A percentile compares a stretch with the other conserved stretches of the same genome.
These are phyloP conservation scores for Papilio dardanus DNA, from an alignment of 1,140 invertebrate species.

Conservation along the genomic window DNA sequence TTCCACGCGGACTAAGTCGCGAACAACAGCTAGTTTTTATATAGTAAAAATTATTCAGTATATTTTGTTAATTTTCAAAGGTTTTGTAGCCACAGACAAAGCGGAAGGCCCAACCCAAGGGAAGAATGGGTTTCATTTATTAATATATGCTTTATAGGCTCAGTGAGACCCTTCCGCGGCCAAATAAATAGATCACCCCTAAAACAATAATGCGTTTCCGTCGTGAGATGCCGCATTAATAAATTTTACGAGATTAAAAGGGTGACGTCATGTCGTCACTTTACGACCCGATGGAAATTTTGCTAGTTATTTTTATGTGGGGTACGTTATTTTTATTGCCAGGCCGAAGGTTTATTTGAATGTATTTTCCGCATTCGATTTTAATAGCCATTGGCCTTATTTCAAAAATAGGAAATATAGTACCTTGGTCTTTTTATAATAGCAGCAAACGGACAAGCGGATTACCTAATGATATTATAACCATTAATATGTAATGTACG, in stretches of 20 bases:
- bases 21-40: neutral
- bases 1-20: too few relatives aligned
- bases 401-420: slow-evolving; percentile 7
- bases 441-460: neutral
- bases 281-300: slow-evolving; percentile 37
- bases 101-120: neutral
- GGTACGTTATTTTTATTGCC: slow-evolving; percentile 36
- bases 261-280: slow-evolving; percentile 30
- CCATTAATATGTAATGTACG: neutral
- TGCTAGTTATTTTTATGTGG: slow-evolving; percentile 38
- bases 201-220: slow-evolving; percentile 34
- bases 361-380: slow-evolving; percentile 32
- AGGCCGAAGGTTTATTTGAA: slow-evolving; percentile 29
- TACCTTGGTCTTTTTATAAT: neutral
- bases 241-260: slow-evolving; percentile 39
- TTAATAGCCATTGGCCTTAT: slow-evolving; percentile 10
- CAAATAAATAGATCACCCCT: slow-evolving; percentile 34
- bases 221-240: slow-evolving; percentile 33
- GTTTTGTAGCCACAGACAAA: neutral
- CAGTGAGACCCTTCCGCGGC: slow-evolving; percentile 28
- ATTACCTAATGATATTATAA: neutral
- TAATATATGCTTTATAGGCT: slow-evolving; percentile 32
- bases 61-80: slow-evolving; percentile 6
- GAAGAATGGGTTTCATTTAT: slow-evolving; percentile 27
- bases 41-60: neutral